phyloP scores from a whole-genome alignment of 2,113 vertebrate species.

The Psilopsiagon aymara region DNA sequence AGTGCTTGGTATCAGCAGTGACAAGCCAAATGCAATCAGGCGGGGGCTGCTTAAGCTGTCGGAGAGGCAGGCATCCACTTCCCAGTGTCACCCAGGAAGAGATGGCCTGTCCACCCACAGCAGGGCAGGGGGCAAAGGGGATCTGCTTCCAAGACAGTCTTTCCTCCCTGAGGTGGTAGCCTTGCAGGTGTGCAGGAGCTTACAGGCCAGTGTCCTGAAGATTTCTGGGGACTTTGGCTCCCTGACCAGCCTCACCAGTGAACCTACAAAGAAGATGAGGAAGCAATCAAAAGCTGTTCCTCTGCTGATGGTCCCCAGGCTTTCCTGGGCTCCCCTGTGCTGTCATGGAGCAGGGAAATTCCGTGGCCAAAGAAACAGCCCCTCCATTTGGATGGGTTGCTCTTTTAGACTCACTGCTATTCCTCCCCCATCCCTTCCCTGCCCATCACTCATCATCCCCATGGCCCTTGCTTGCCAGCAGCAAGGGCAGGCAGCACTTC shows the following conservation, averaged over 20 bases:
- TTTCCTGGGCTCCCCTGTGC: neutral
- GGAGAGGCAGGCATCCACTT: neutral
- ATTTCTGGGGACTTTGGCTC: neutral
- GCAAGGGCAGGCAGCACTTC: neutral
- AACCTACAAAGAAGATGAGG: neutral
- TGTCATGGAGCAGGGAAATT: neutral
- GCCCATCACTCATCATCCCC: neutral
- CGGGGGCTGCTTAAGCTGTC: neutral
- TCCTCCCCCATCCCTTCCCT: neutral
- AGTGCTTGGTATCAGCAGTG: neutral
- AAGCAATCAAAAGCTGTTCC: neutral
- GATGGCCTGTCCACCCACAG: neutral
- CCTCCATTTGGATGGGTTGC: neutral
- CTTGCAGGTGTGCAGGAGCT: fast-evolving
- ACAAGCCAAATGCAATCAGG: neutral
- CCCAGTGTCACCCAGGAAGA: neutral
- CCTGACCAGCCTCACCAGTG: neutral
- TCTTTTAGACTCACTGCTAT: neutral
- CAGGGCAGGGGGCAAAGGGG: neutral
- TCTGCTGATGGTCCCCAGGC: neutral
- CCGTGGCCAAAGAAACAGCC: neutral
- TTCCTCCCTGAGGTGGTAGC: neutral
- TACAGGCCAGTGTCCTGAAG: neutral
- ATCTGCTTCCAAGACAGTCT: neutral
- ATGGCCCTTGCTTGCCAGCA: neutral